Percentiles rank a stretch among this genome's conserved stretches.
Evolutionary conservation across 2,888 invertebrate species (phyloP).

Genomic region (Pollenia labialis): DNA sequence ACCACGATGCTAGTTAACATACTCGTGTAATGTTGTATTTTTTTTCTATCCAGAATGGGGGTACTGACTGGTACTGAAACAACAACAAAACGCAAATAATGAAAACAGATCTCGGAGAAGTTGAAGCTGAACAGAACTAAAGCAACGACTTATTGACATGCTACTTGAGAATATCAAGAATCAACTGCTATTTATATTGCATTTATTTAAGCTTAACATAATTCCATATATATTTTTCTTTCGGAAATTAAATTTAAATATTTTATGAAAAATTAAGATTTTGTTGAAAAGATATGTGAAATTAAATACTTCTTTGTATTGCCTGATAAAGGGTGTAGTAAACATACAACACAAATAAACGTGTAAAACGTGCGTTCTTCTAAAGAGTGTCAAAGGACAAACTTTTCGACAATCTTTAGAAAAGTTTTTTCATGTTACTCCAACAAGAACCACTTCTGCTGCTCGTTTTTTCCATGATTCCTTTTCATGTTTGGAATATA

Average conservation of each 20-base stretch:
- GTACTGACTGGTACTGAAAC: conserved; percentile 34
- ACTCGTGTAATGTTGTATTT: conserved; percentile 60
- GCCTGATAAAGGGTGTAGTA: not conserved
- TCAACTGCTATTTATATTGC: too few relatives aligned
- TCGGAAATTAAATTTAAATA: not conserved
- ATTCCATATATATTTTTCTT: too few relatives aligned
- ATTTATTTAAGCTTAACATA: too few relatives aligned
- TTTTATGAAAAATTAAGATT: too few relatives aligned
- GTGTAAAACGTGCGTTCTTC: conserved; percentile 40
- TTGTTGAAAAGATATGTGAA: not conserved
- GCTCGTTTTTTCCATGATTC: conserved; percentile 9
- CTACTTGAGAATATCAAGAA: not conserved
- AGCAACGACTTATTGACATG: conserved; percentile 15
- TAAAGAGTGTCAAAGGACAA: conserved; percentile 67
- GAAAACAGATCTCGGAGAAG: not conserved
- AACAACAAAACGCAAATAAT: conserved; percentile 10
- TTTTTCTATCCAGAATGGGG: conserved; percentile 40
- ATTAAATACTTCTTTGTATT: not conserved
- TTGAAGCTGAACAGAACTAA: not conserved
- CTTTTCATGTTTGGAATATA: conserved; percentile 28
- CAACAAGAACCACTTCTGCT: conserved; percentile 17
- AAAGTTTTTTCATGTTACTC: conserved; percentile 48
- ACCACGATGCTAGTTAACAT: conserved; percentile 72
- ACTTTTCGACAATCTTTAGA: conserved; percentile 67
- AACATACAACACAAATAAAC: conserved; percentile 36